These are phyloP conservation scores for Prinia subflava DNA, from an alignment of 2,113 vertebrate species.

Conservation along the genomic window DNA sequence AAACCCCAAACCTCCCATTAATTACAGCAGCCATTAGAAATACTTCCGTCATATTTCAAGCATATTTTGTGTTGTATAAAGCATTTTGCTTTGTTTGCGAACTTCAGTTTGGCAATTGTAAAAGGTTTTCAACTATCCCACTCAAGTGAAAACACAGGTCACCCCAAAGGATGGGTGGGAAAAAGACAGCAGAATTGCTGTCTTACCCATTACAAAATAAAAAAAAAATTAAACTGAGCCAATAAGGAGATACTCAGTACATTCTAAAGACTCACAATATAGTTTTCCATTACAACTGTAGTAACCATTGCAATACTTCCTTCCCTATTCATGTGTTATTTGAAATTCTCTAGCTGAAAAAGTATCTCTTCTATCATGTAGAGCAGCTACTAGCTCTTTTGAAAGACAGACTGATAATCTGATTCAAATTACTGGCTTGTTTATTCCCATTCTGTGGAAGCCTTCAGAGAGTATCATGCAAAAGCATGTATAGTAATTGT, in stretches of 20 bases:
- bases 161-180: background rate
- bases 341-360: background rate
- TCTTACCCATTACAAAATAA: background rate
- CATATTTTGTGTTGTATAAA: background rate
- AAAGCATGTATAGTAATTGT: accelerated
- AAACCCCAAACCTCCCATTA: background rate
- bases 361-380: background rate
- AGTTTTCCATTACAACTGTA: background rate
- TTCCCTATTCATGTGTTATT: background rate
- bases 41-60: background rate
- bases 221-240: background rate
- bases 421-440: background rate
- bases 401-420: background rate
- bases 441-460: background rate
- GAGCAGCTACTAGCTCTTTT: background rate
- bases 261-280: background rate
- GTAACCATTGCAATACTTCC: background rate
- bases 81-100: background rate
- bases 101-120: background rate
- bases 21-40: background rate
- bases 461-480: background rate
- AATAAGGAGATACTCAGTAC: background rate
- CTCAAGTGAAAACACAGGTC: background rate
- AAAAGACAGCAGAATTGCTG: background rate
- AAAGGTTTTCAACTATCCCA: background rate